Evolutionary conservation across 53 echinoderm and acorn worm species (phyloP).

Genomic region (Zoroaster sp.): DNA sequence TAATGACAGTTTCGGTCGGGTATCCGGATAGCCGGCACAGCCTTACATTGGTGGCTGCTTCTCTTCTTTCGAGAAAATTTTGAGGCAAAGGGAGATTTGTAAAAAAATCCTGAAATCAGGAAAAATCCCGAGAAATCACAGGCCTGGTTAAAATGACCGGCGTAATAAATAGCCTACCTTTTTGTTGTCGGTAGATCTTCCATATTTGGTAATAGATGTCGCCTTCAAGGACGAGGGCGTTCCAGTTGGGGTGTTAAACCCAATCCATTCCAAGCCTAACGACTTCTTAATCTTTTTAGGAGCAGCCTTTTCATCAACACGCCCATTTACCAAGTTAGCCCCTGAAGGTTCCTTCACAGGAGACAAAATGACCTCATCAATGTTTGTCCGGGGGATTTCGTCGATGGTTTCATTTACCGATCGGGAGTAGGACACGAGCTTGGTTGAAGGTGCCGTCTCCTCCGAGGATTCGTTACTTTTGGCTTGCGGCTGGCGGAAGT

Average conservation of each 20-base stretch:
- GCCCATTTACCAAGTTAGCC: background rate
- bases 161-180: too few species aligned
- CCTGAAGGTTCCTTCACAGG: background rate
- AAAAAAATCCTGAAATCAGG: too few species aligned
- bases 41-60: too few species aligned
- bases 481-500: conserved; percentile 56
- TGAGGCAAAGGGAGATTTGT: too few species aligned
- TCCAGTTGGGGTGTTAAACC: conserved; percentile 77
- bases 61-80: too few species aligned
- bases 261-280: conserved; percentile 67
- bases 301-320: conserved; percentile 18
- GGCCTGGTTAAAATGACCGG: too few species aligned
- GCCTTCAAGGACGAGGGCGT: conserved; percentile 73
- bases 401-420: background rate
- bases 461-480: background rate
- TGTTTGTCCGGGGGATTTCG: conserved; percentile 69
- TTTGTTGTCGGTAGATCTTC: background rate
- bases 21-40: too few species aligned
- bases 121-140: too few species aligned
- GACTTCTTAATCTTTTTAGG: conserved; percentile 62
- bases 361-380: conserved; percentile 62
- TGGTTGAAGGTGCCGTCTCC: background rate
- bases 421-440: background rate
- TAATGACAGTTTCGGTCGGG: too few species aligned
- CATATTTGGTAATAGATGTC: background rate